A percentile compares a stretch with the other conserved stretches of the same genome.
These are phyloP conservation scores for Leuciscus idus DNA, from an alignment of 2,113 vertebrate species.

Conservation along the genomic window DNA sequence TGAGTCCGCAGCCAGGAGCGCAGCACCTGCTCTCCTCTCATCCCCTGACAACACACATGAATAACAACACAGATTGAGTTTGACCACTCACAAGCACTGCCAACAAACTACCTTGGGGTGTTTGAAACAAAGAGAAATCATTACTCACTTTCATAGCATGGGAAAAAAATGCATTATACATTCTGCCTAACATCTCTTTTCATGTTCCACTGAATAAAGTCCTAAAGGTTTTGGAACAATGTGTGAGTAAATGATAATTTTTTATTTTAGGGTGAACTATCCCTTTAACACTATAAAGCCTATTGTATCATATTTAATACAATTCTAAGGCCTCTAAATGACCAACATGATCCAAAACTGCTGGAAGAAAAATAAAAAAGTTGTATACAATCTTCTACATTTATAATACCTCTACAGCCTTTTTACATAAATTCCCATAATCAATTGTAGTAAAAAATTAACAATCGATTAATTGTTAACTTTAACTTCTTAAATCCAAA, in stretches of 20 bases:
- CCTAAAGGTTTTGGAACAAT: too few species aligned
- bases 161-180: neutral
- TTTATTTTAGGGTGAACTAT: too few species aligned
- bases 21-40: slow-evolving; percentile 85
- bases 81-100: neutral
- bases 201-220: too few species aligned
- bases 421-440: too few species aligned
- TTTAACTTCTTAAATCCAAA: too few species aligned
- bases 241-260: too few species aligned
- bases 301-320: neutral
- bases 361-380: neutral
- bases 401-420: too few species aligned
- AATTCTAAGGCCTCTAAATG: neutral
- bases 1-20: slow-evolving; percentile 81
- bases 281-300: too few species aligned
- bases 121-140: slow-evolving; percentile 20
- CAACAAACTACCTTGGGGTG: neutral
- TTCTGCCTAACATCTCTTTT: too few species aligned
- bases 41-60: slow-evolving; percentile 69
- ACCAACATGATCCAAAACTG: neutral
- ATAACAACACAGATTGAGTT: neutral
- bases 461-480: too few species aligned
- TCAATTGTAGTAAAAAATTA: too few species aligned
- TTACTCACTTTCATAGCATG: neutral
- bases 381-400: neutral